Conservation (phyloP, 2,888 invertebrate species). For the Drosophila rubida region DNA sequence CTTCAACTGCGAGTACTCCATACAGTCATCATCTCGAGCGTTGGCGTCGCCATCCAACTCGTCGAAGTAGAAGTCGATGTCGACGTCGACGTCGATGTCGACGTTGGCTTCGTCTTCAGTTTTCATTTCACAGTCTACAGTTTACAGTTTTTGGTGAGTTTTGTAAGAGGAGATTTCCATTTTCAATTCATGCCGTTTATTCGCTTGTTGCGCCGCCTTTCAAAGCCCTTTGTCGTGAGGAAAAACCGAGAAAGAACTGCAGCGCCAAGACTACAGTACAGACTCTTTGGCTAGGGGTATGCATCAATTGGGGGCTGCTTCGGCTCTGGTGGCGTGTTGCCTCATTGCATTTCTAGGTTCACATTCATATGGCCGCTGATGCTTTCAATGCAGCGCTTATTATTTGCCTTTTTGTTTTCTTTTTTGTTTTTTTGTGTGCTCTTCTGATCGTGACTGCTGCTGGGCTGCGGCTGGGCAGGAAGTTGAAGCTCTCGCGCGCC, state of each 20-base stretch:
- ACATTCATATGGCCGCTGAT: conserved; percentile 49
- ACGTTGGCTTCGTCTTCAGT: conserved; percentile 37
- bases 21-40: conserved; percentile 34
- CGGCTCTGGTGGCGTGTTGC: conserved; percentile 55
- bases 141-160: conserved; percentile 66
- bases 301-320: conserved; percentile 21
- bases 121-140: conserved; percentile 11
- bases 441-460: conserved; percentile 18
- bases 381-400: conserved; percentile 38
- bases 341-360: conserved; percentile 77
- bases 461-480: conserved; percentile 40
- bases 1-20: conserved; percentile 22
- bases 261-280: conserved; percentile 4
- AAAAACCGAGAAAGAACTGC: conserved; percentile 39
- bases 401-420: conserved; percentile 21
- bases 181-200: conserved; percentile 72
- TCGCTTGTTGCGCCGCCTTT: conserved; percentile 60
- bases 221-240: conserved; percentile 73
- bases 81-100: conserved; percentile 48
- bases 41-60: conserved; percentile 23
- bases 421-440: not conserved
- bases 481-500: conserved; percentile 15
- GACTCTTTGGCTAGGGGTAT: conserved; percentile 13
- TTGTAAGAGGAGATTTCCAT: conserved; percentile 76
- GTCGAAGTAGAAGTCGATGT: conserved; percentile 25